Conservation (phyloP, 30 jellyfish, hydroid and myxozoan genomes). For the Aurelia sp. region DNA sequence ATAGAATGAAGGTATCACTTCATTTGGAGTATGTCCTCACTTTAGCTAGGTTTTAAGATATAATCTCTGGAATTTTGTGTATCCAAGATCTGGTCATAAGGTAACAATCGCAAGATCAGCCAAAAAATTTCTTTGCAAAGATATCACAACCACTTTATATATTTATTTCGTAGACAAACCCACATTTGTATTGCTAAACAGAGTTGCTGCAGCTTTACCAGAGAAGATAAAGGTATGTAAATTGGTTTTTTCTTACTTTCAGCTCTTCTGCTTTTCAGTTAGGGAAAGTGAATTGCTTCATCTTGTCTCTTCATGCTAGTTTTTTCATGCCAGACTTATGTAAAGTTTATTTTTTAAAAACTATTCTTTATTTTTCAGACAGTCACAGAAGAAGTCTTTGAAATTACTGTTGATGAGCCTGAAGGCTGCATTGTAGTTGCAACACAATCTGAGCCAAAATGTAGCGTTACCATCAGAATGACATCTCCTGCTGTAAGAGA, state of each 20-base stretch:
- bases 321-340: too few species aligned
- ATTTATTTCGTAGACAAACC: conserved; percentile 74
- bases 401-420: conserved; percentile 53
- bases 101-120: too few species aligned
- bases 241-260: too few species aligned
- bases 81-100: too few species aligned
- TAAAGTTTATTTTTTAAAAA: too few species aligned
- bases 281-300: too few species aligned
- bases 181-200: conserved; percentile 69
- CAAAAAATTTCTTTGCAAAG: not conserved
- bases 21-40: too few species aligned
- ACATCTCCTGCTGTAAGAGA: conserved; percentile 96
- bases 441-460: conserved; percentile 86
- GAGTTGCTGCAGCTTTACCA: conserved; percentile 87
- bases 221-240: conserved; percentile 75
- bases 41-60: not conserved
- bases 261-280: too few species aligned
- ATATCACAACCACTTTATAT: not conserved
- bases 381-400: conserved; percentile 76
- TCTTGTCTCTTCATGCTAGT: too few species aligned
- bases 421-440: conserved; percentile 66
- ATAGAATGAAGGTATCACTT: too few species aligned
- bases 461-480: conserved; percentile 72
- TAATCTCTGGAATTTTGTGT: not conserved
- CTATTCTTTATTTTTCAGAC: conserved; percentile 34